Conservation (phyloP, 2,888 invertebrate genomes). For the Actias luna region DNA sequence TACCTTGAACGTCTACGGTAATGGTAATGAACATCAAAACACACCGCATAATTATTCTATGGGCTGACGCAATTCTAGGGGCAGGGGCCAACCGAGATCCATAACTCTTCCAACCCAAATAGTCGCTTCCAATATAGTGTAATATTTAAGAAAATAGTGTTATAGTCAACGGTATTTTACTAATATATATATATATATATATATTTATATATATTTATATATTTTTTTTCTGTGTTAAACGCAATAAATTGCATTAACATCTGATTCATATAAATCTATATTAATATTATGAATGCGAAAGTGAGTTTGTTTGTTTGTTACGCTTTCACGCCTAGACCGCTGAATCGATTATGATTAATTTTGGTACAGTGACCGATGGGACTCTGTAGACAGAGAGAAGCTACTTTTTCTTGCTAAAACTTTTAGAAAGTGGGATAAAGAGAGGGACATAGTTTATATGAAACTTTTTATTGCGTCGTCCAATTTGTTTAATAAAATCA, state of each 20-base stretch:
- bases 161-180: slow-evolving; percentile 26
- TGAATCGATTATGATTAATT: no score
- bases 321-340: no score
- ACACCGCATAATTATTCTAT: slow-evolving; percentile 66
- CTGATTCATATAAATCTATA: no score
- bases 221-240: not conserved
- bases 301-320: no score
- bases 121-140: slow-evolving; percentile 41
- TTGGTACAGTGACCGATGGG: no score
- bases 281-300: no score
- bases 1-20: slow-evolving; percentile 31
- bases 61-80: slow-evolving; percentile 70
- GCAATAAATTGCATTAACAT: not conserved
- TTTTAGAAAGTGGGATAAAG: no score
- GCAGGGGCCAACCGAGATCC: slow-evolving; percentile 65
- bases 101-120: slow-evolving; percentile 56
- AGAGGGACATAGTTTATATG: no score
- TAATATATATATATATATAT: not conserved
- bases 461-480: no score
- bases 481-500: no score
- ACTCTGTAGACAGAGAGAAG: no score
- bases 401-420: no score
- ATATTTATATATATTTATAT: not conserved
- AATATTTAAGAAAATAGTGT: slow-evolving; percentile 7
- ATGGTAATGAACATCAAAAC: slow-evolving; percentile 55